Conservation (phyloP, 92 coral and sea anemone species). For the Ricordea florida region DNA sequence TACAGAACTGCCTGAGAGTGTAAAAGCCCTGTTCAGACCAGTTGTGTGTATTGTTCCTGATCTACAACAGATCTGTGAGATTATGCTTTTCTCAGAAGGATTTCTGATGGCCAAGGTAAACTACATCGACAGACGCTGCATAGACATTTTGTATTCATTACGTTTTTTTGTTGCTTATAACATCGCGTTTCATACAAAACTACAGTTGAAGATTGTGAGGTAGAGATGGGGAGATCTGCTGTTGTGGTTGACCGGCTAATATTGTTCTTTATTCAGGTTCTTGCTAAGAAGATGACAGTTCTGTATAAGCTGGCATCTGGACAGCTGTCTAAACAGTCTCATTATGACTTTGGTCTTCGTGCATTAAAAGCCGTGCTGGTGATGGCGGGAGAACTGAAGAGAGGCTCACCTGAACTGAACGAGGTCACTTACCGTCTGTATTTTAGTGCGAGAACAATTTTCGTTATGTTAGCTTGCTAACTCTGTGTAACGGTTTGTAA, state of each 20-base stretch:
- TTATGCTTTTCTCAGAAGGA: constrained; percentile 99
- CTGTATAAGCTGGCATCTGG: constrained; percentile 95
- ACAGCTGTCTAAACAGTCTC: constrained; percentile 97
- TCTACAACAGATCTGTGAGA: constrained; percentile 97
- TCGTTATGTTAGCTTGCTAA: too few species aligned
- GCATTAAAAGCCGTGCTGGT: constrained; percentile 97
- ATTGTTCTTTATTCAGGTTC: constrained; percentile 9
- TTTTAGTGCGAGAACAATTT: too few species aligned
- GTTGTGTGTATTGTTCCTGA: constrained; percentile 98
- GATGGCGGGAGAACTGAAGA: constrained; percentile 99
- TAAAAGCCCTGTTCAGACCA: constrained; percentile 96
- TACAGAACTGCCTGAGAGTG: constrained; percentile 99
- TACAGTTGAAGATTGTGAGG: too few species aligned
- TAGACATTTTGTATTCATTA: too few species aligned
- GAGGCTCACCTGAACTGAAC: constrained; percentile 97
- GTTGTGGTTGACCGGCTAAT: background rate
- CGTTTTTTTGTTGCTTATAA: too few species aligned
- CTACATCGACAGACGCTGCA: too few species aligned
- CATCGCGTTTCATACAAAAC: too few species aligned
- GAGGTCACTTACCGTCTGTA: too few species aligned
- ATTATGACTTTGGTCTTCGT: constrained; percentile 98
- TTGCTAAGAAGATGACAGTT: constrained; percentile 90
- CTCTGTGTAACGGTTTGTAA: too few species aligned
- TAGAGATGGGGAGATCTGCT: too few species aligned
- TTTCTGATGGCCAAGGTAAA: constrained; percentile 90